These are phyloP conservation scores for Mystacornis crossleyi DNA, from an alignment of 2,113 vertebrate species.

Conservation along the genomic window DNA sequence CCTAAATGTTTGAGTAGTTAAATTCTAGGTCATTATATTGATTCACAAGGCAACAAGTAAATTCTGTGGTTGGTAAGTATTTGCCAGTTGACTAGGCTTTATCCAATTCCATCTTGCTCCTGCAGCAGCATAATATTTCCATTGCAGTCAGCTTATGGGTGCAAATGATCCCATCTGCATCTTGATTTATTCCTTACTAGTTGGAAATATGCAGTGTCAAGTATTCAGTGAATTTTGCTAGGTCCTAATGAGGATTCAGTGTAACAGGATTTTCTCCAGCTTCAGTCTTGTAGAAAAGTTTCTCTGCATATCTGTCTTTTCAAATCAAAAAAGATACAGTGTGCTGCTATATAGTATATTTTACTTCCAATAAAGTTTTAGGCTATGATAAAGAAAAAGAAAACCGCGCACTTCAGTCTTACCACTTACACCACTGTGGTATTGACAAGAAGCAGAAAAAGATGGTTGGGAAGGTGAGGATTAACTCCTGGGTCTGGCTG, in stretches of 20 bases:
- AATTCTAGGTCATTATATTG: slow-evolving; percentile 52
- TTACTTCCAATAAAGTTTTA: slow-evolving; percentile 26
- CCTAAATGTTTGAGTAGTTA: slow-evolving; percentile 40
- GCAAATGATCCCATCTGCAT: slow-evolving; percentile 60
- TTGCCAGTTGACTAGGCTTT: slow-evolving; percentile 40
- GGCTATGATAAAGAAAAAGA: neutral
- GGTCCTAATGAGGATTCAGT: slow-evolving; percentile 53
- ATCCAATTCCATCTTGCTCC: slow-evolving; percentile 10
- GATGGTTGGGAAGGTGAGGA: neutral
- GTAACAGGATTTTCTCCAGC: slow-evolving; percentile 47
- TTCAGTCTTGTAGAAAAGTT: slow-evolving; percentile 55
- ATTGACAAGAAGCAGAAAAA: neutral
- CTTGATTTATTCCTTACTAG: slow-evolving; percentile 62
- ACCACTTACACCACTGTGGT: neutral
- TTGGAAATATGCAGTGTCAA: slow-evolving; percentile 58
- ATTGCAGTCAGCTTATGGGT: slow-evolving; percentile 45
- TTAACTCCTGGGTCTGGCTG: neutral
- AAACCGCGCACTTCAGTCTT: neutral
- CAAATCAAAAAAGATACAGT: slow-evolving; percentile 10
- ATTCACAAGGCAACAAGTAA: slow-evolving; percentile 38
- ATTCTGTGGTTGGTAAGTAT: slow-evolving; percentile 25
- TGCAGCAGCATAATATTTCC: slow-evolving; percentile 56
- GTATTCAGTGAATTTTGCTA: slow-evolving; percentile 64
- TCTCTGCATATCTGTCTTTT: slow-evolving; percentile 39
- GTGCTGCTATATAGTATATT: neutral